Percentiles rank a stretch among this genome's conserved stretches.
phyloP scores from a whole-genome alignment of 1,140 invertebrate genomes.

The Galendromus occidentalis region DNA sequence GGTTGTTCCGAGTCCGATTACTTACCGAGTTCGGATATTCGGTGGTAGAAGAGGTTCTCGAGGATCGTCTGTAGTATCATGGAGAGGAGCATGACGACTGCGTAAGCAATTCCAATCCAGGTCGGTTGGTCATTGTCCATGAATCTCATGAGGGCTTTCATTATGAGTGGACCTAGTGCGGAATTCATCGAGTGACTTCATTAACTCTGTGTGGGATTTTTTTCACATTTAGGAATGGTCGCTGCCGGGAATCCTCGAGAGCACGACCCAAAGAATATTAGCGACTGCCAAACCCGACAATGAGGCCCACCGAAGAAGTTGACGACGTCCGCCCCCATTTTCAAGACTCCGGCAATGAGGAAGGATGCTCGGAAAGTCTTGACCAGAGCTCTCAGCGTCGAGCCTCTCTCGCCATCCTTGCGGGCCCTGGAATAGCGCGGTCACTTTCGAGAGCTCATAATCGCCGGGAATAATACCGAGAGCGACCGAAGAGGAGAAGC shows the following conservation, averaged over 20 bases:
- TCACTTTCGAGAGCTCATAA: neutral
- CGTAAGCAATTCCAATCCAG: constrained; percentile 74
- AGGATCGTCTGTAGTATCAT: constrained; percentile 41
- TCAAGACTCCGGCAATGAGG: constrained; percentile 50
- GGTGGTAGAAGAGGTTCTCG: constrained; percentile 67
- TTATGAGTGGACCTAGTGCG: neutral
- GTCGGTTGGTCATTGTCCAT: constrained; percentile 31
- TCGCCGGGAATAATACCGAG: neutral
- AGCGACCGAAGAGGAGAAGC: neutral
- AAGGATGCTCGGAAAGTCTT: constrained; percentile 60
- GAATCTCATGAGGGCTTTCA: neutral
- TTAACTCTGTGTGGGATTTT: neutral
- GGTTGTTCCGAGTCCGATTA: constrained; percentile 14
- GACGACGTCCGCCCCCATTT: constrained; percentile 58
- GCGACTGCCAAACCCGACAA: constrained; percentile 19
- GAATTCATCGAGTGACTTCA: neutral
- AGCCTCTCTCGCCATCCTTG: neutral
- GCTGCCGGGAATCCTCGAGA: neutral
- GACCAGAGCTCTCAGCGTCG: constrained; percentile 22
- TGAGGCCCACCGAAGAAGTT: constrained; percentile 69
- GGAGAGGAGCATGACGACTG: constrained; percentile 30
- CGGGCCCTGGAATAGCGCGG: neutral
- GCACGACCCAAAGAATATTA: constrained; percentile 15
- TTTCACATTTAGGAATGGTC: constrained; percentile 10
- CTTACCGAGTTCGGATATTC: constrained; percentile 41